Base-by-base conservation (phyloP, 1,140 invertebrate species). In the Drosophila ohnishii region DNA sequence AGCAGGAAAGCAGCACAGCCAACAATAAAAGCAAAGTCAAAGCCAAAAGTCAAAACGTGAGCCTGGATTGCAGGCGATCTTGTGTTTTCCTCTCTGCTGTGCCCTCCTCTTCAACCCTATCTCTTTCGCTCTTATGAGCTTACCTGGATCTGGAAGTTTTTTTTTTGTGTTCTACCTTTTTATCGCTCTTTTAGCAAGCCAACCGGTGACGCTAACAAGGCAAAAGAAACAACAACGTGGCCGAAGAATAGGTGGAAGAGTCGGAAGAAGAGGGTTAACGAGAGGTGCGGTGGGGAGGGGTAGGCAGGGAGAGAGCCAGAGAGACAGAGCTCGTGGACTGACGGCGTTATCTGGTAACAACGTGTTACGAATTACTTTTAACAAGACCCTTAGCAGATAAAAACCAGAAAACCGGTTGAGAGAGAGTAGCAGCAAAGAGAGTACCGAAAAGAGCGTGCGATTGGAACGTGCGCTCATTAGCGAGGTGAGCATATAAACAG, bases 341-440 rank as follows among this genome's bases (percentile, higher is more conserved):
- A 75, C 81, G 78, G 85, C 85, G 88, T 91, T 91, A 91, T 91
- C 90, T 90, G 80, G 90, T 90, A 91, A 91, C 90, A 91, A 91
- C 90, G 90, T 91, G 90, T 91, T 91, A 90, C 90, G 90, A 91
- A 91, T 91, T 91, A 91, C 90, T 90, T 91, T 91, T 91, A 91
- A 91, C 90, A 91, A 91, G 90, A 86, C 90, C 90, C 90, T 91
- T 88, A 91, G 90, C 79, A 89, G 85, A 89, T 89, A 89, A 89
- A 89, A 89, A 81, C 81, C 86, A 73, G 47, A 88, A 84, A 87
- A 87, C 84, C 85, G 81, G 84, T 87, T 57, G 63, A 71, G 55
- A 51, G 50, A 56, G 64, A 47, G 64, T 58, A 42, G 30, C 6
- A 22, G 19, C 61, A 37, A 22, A 28, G 39, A 51, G 55, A 16